These are phyloP conservation scores for Illadopsis cleaveri DNA, from an alignment of 2,113 vertebrate species.

Conservation along the genomic window DNA sequence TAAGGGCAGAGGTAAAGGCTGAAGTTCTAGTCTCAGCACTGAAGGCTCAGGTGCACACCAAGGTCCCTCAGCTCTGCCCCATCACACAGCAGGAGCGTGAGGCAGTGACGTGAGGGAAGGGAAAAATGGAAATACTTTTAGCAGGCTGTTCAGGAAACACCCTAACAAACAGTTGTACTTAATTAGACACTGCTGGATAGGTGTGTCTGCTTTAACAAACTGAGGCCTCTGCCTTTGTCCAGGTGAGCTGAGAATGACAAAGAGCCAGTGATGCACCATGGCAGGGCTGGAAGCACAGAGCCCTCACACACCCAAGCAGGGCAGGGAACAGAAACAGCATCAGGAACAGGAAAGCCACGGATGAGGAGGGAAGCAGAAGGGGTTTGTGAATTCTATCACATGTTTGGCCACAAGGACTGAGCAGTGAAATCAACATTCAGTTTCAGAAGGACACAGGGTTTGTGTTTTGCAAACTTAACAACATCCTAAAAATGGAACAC, in stretches of 20 bases:
- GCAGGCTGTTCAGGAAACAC: not conserved
- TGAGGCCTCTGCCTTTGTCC: not conserved
- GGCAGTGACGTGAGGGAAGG: not conserved
- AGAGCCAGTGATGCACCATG: not conserved
- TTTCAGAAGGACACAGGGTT: not conserved
- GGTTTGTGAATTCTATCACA: not conserved
- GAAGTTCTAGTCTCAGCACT: not conserved
- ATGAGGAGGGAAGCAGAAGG: not conserved
- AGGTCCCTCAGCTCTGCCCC: not conserved
- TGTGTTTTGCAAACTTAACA: not conserved
- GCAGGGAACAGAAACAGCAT: not conserved
- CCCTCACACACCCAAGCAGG: not conserved
- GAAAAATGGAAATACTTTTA: not conserved
- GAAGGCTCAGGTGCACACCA: not conserved
- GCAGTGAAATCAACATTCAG: not conserved
- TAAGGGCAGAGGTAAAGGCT: not conserved
- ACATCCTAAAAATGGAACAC: not conserved
- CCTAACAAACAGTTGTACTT: not conserved
- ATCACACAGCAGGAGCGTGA: not conserved
- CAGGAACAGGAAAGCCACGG: not conserved
- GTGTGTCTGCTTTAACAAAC: not conserved
- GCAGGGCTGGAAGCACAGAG: not conserved
- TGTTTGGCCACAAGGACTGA: not conserved
- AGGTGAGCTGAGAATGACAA: not conserved
- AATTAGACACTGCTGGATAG: not conserved